Evolutionary conservation across 1,140 invertebrate genomes (phyloP), one percentile per base, ranked within the genome.

Genomic region (Pteromalus puparum): DNA sequence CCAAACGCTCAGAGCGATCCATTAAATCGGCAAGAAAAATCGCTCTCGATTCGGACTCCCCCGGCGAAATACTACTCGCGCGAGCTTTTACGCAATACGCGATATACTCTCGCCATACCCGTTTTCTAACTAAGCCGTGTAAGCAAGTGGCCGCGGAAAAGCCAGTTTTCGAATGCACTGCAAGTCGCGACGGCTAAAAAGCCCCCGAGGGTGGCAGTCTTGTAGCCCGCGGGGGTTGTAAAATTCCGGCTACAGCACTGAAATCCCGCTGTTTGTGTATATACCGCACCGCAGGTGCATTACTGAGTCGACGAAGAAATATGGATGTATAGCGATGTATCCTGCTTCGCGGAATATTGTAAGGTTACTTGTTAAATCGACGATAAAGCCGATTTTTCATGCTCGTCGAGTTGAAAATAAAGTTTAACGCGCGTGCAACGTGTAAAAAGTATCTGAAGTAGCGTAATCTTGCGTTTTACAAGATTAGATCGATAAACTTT

Each of bases 11-110:
- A 7, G n/a, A 82, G 72, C 73, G 81, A 75, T 82, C 38, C 74
- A 77, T 83, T 77, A 83, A 77, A 70, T 83, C 82, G 74, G 26
- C 10, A n/a, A 34, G 28, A 77, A 83, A 82, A 75, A 75, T 82
- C 48, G 28, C 26, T 67, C 82, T 77, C 65, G 74, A 75, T 82
- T 82, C 81, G 81, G 81, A 82, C 53, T 82, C 46, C 48, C 34
- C 80, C 38, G 70, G 53, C 73, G 72, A 75, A 46, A 65, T 10
- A 70, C 26, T 65, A n/a, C 38, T 24, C 28, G 48, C 15, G 53
- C 2, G 6, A 61, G 73, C 42, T 83, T 83, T 83, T 83, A 84
- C 75, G 82, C 77, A 84, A 84, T 67, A 15, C 18, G 67, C 30
- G 30, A 34, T 34, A 34, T 34, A 34, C 75, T 77, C 26, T 53